Conservation (phyloP, 2,113 vertebrate genomes). For the Glareola pratincola region DNA sequence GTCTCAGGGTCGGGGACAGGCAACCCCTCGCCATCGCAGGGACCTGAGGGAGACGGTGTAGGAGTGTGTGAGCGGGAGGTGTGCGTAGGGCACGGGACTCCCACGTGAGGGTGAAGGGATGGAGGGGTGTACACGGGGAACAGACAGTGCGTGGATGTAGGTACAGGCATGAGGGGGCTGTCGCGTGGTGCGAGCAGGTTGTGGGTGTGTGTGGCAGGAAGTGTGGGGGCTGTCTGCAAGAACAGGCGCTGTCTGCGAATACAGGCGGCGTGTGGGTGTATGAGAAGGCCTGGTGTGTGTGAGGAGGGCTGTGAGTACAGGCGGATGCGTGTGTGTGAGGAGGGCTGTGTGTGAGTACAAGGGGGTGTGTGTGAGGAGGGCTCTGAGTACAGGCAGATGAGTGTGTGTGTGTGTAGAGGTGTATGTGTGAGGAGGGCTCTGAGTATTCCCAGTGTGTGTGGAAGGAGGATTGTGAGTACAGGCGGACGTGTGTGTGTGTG, state of each 20-base stretch:
- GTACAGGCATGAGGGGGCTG: not conserved
- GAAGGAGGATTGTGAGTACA: not conserved
- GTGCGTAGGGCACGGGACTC: fast-evolving
- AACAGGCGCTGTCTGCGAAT: not conserved
- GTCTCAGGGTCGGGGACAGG: not conserved
- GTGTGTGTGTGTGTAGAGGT: no score
- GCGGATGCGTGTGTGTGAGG: not conserved
- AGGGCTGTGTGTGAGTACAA: not conserved
- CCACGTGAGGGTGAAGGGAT: fast-evolving
- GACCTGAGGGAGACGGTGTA: fast-evolving
- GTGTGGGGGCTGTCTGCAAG: fast-evolving
- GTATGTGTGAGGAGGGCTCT: not conserved
- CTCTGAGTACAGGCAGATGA: no score
- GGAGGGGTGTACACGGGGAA: fast-evolving
- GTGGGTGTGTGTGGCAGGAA: not conserved
- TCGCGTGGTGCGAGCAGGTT: not conserved
- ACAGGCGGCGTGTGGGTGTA: fast-evolving
- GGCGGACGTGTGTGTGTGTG: fast-evolving
- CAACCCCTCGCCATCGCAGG: fast-evolving
- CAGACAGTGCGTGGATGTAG: fast-evolving
- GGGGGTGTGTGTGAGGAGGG: no score
- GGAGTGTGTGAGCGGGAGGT: not conserved
- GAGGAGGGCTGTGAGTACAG: not conserved
- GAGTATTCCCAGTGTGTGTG: no score
- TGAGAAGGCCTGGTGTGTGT: not conserved